Evolutionary conservation across 2,888 invertebrate species (phyloP).

Genomic region (Tinea trinotella): DNA sequence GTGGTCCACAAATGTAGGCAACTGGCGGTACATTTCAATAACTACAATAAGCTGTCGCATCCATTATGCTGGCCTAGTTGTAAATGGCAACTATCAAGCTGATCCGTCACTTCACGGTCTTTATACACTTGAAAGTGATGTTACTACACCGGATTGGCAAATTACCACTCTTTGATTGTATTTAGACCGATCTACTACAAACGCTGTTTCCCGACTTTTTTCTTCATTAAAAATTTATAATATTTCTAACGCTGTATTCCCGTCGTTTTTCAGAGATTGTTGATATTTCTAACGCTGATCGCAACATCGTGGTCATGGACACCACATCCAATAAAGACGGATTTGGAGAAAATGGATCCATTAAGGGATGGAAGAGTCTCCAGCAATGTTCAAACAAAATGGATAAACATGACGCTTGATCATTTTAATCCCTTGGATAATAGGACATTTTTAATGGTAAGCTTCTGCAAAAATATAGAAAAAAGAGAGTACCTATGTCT

Average conservation of each 20-base stretch:
- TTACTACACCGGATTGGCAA: too few relatives aligned
- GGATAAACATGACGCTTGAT: slow-evolving; percentile 70
- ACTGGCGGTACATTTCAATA: too few relatives aligned
- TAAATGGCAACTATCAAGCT: too few relatives aligned
- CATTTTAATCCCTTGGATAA: slow-evolving; percentile 69
- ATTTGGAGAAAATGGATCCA: background rate
- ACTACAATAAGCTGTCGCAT: too few relatives aligned
- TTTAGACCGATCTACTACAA: background rate
- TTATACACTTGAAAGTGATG: too few relatives aligned
- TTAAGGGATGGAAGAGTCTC: slow-evolving; percentile 16
- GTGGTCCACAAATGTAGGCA: too few relatives aligned
- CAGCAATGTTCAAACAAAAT: slow-evolving; percentile 42
- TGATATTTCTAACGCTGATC: background rate
- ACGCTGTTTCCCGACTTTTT: background rate
- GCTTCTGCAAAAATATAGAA: too few relatives aligned
- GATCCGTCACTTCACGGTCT: too few relatives aligned
- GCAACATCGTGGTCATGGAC: background rate
- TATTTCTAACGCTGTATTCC: background rate
- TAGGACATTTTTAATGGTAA: slow-evolving; percentile 70
- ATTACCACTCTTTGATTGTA: too few relatives aligned
- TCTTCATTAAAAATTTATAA: background rate
- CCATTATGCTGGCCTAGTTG: too few relatives aligned
- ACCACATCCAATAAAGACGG: background rate
- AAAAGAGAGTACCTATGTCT: too few relatives aligned
- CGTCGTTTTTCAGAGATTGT: background rate